These are phyloP conservation scores for Orthosia incerta DNA, from an alignment of 2,888 invertebrate genomes.

Conservation along the genomic window DNA sequence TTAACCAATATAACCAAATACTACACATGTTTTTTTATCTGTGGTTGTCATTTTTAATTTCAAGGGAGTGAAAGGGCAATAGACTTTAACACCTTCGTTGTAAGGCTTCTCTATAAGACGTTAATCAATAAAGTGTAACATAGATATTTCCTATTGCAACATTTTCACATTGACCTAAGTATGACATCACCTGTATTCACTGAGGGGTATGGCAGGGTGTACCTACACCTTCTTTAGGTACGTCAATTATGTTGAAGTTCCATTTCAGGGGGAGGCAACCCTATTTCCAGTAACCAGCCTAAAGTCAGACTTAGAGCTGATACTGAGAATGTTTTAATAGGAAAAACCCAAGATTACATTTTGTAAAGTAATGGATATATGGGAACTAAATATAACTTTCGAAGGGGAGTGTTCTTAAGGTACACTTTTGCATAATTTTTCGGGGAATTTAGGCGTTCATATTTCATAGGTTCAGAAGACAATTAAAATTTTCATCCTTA, in stretches of 20 bases:
- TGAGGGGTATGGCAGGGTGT: no score
- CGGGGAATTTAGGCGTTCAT: no score
- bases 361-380: no score
- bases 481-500: not conserved
- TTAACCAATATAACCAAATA: no score
- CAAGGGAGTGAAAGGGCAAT: constrained; percentile 15
- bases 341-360: not conserved
- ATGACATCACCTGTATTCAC: no score
- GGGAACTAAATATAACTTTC: no score
- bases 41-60: not conserved
- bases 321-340: not conserved
- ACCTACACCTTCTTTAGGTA: not conserved
- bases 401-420: no score
- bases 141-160: not conserved
- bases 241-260: not conserved
- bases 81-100: constrained; percentile 13
- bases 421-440: no score
- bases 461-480: not conserved
- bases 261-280: not conserved
- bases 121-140: not conserved
- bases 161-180: no score
- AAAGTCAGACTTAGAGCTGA: no score
- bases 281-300: not conserved
- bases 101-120: constrained; percentile 8
- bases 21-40: not conserved